phyloP scores from a whole-genome alignment of 2,888 invertebrate genomes.

The Synergus japonicus region DNA sequence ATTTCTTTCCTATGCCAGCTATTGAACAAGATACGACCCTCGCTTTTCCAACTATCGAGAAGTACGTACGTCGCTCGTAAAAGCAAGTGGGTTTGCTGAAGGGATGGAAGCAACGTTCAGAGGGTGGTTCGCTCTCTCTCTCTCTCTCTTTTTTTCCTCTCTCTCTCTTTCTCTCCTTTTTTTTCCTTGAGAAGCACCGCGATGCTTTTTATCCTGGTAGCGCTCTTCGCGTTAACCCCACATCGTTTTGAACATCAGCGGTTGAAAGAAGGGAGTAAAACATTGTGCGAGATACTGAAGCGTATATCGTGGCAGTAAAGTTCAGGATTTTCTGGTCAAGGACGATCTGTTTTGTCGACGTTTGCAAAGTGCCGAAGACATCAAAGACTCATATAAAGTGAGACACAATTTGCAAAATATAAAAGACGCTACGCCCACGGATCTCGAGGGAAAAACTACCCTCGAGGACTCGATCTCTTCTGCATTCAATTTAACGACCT shows the following conservation, averaged over 20 bases:
- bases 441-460: constrained; percentile 2
- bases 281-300: constrained; percentile 44
- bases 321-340: constrained; percentile 57
- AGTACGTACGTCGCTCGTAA: constrained; percentile 65
- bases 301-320: constrained; percentile 46
- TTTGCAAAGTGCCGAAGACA: constrained; percentile 41
- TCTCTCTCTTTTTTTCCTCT: constrained; percentile 8
- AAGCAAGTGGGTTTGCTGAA: constrained; percentile 66
- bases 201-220: constrained; percentile 52
- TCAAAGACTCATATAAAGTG: constrained; percentile 36
- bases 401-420: constrained; percentile 28
- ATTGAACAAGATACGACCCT: constrained; percentile 58
- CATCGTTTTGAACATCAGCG: constrained; percentile 50
- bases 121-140: constrained; percentile 45
- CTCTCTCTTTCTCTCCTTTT: constrained; percentile 43
- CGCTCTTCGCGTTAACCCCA: constrained; percentile 49
- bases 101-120: constrained; percentile 53
- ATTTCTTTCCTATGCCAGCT: constrained; percentile 50
- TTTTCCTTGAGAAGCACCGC: constrained; percentile 51
- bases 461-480: neutral
- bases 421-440: constrained; percentile 6
- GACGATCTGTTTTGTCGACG: constrained; percentile 48
- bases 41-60: constrained; percentile 64
- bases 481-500: constrained; percentile 30
- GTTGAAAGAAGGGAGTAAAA: constrained; percentile 48